A percentile compares a stretch with the other conserved stretches of the same genome.
phyloP scores from a whole-genome alignment of 2,797 vertebrate genomes.

The Choloepus didactylus region DNA sequence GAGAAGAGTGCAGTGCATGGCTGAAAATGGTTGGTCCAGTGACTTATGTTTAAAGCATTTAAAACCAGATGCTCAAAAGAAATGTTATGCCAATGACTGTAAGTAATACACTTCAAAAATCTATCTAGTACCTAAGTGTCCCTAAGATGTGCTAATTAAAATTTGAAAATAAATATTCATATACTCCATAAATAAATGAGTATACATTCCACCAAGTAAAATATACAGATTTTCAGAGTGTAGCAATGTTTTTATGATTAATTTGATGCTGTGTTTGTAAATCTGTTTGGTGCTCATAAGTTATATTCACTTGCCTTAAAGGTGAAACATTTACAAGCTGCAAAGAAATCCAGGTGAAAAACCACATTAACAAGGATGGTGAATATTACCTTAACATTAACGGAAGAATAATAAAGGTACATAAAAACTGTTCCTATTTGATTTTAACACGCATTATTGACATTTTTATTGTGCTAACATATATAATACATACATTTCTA shows the following conservation, averaged over 20 bases:
- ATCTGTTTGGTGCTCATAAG: constrained; percentile 62
- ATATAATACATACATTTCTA: too few species aligned
- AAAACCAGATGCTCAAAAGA: constrained; percentile 91
- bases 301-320: constrained; percentile 84
- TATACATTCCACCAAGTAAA: constrained; percentile 30
- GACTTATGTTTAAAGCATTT: constrained; percentile 91
- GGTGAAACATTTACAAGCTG: constrained; percentile 93
- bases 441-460: constrained; percentile 60
- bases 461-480: background rate
- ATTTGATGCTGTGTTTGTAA: background rate
- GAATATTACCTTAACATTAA: constrained; percentile 94
- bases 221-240: constrained; percentile 24
- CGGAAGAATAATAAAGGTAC: constrained; percentile 94
- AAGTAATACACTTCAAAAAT: constrained; percentile 85
- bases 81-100: constrained; percentile 93
- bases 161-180: constrained; percentile 54
- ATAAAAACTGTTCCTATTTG: background rate
- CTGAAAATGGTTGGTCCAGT: constrained; percentile 89
- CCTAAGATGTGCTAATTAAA: constrained; percentile 64
- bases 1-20: constrained; percentile 93
- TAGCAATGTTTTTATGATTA: background rate
- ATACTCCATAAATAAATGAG: background rate
- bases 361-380: constrained; percentile 92
- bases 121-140: background rate
- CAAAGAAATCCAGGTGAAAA: constrained; percentile 93